Evolutionary conservation across 2,113 vertebrate species (phyloP).

Genomic region (Tyrannus savana): DNA sequence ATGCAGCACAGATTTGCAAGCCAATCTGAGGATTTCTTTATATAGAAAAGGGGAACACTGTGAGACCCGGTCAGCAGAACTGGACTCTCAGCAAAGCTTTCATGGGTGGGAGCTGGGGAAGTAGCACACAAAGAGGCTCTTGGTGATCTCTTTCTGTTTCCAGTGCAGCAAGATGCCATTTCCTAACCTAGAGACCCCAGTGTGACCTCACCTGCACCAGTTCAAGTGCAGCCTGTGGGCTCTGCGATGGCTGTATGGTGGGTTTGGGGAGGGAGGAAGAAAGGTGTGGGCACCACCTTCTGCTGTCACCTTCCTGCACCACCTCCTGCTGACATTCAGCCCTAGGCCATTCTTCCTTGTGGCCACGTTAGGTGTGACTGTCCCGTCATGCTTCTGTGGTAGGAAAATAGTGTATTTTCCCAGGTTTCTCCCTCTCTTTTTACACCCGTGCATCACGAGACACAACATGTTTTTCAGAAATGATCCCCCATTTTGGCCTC

Average conservation of each 20-base stretch:
- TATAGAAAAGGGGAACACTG: neutral
- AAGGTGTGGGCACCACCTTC: too few relatives aligned
- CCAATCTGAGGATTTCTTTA: neutral
- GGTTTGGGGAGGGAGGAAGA: neutral
- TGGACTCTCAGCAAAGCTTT: neutral
- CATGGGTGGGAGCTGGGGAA: neutral
- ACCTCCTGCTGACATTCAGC: rapidly evolving
- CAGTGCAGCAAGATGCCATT: neutral
- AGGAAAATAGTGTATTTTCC: neutral
- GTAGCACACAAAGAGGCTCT: neutral
- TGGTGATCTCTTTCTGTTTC: neutral
- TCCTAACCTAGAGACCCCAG: neutral
- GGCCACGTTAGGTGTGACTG: neutral
- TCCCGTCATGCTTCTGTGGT: neutral
- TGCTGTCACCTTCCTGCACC: neutral
- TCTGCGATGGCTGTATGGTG: rapidly evolving
- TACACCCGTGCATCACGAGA: rapidly evolving
- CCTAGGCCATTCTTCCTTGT: neutral
- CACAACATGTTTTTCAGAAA: neutral
- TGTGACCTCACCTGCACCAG: neutral
- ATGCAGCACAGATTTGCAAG: neutral
- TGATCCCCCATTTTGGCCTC: neutral
- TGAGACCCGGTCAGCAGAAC: neutral
- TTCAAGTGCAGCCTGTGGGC: neutral
- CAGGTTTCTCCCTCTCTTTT: neutral